Conservation (phyloP, 1,140 invertebrate species). For the silkworm (Bombyx mori) region ASM3026992v2 NC_085114.1:7783001-7783500, state of each 20-base stretch:
- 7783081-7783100: conserved; percentile 6
- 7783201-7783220: not conserved
- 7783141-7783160: conserved; percentile 8
- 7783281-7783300: too few relatives aligned
- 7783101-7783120: conserved; percentile 7
- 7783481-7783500: too few relatives aligned
- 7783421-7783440: too few relatives aligned
- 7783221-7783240: not conserved
- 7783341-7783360: too few relatives aligned
- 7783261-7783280: not conserved
- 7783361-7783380: too few relatives aligned
- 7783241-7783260: not conserved
- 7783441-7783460: too few relatives aligned
- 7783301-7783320: too few relatives aligned
- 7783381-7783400: too few relatives aligned
- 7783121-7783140: conserved; percentile 9
- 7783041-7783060: conserved; percentile 10
- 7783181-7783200: conserved; percentile 5
- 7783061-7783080: conserved; percentile 8
- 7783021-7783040: conserved; percentile 20
- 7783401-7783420: too few relatives aligned
- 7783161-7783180: conserved; percentile 8
- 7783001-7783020: conserved; percentile 27
- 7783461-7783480: too few relatives aligned
- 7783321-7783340: too few relatives aligned